Base-by-base conservation (phyloP, 2,888 invertebrate genomes). In the Andrena dorsata region DNA sequence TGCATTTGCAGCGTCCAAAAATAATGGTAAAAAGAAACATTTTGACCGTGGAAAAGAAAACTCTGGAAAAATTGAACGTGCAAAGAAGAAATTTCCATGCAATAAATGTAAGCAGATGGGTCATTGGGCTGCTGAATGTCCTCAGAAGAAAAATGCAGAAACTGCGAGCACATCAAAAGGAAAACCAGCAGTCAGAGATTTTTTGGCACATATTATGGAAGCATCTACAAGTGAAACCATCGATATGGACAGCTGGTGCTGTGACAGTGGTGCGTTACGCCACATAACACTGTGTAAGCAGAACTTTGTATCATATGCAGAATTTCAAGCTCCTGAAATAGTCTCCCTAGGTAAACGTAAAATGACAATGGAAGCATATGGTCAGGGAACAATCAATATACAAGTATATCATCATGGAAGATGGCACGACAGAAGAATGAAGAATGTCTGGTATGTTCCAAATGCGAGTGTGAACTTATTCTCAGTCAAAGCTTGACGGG, bases 101-200 rank as follows among this genome's bases (percentile, higher is more conserved):
- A 16, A 49, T 49, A 49, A 5, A 13, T 49, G 49, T 49, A 49
- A 49, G 49, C 49, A 49, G 49, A n/a, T 49, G 1, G 49, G 49
- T 49, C 49, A 49, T n/a, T 49, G 49, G 49, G 49, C n/a, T n/a
- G 49, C n/a, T n/a, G 49, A 49, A n/a, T 49, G 49, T 49, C 6
- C 49, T 35, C 35, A 35, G n/a, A 49, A 16, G 49, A 49, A n/a
- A n/a, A 49, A 49, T n/a, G 5, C n/a, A n/a, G n/a, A 49, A 10
- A 2, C 35, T 35, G 35, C 35, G 10, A 35, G 32, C 8, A 32
- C 32, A 32, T 32, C 32, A 8, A 32, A 1, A 32, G 32, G 8
- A 32, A 32, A 32, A 8, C 8, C 0, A 0, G 32, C 32, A 32
- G 32, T 32, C 8, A 8, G 32, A 8, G 32, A 32, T 2, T 32